A percentile compares a stretch with the other conserved stretches of the same genome.
These are phyloP conservation scores for Pseudorhiza aurosa DNA, from an alignment of 30 jellyfish, hydroid and myxozoan species.

Conservation along the genomic window DNA sequence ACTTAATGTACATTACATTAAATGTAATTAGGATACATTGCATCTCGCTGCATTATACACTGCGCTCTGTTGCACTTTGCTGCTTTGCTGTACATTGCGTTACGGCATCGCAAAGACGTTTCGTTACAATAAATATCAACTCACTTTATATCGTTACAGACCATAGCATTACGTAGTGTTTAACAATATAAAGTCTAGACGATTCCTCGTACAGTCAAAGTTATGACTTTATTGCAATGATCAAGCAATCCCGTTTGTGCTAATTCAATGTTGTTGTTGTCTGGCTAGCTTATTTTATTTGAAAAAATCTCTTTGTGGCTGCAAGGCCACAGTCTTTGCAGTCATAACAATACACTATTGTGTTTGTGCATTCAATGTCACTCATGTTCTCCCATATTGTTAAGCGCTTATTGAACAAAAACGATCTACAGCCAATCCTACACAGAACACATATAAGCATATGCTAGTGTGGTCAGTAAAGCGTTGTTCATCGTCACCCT, in stretches of 20 bases:
- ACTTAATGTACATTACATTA: too few species aligned
- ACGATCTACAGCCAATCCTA: constrained; percentile 10
- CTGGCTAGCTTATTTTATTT: not conserved
- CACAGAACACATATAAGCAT: constrained; percentile 11
- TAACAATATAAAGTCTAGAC: too few species aligned
- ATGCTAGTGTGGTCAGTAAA: constrained; percentile 7
- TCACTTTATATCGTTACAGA: too few species aligned
- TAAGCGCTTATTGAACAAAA: not conserved
- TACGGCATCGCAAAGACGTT: too few species aligned
- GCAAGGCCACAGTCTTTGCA: not conserved
- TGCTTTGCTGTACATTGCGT: too few species aligned
- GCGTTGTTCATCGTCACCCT: constrained; percentile 16
- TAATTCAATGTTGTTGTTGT: not conserved
- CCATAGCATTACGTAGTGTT: too few species aligned
- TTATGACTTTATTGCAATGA: not conserved
- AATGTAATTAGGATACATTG: too few species aligned
- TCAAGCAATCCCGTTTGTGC: not conserved
- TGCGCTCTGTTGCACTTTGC: too few species aligned
- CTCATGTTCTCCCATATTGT: constrained; percentile 2
- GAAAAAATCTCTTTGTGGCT: not conserved
- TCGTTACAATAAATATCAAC: too few species aligned
- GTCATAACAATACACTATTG: not conserved
- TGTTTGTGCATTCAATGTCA: not conserved
- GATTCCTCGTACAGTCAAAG: too few species aligned
- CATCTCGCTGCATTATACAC: too few species aligned